Base-by-base conservation (phyloP, 2,888 invertebrate genomes). In the Papilio elwesi region DNA sequence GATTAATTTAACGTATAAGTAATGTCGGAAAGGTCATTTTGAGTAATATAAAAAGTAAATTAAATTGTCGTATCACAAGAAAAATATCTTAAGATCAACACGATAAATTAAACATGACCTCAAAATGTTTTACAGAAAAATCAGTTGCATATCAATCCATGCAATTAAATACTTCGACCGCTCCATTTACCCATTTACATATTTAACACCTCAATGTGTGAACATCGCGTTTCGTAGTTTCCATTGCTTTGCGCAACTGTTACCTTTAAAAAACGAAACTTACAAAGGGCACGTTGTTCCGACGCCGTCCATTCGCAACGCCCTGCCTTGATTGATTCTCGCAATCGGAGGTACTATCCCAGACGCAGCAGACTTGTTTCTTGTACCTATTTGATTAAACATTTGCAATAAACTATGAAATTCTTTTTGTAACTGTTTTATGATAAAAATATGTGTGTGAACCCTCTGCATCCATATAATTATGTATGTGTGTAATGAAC, bases 101-200 rank as follows among this genome's bases (percentile, higher is more conserved):
- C 53, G 71, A 65, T 69, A 65, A 69, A 49, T 10, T 38, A 69
- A 70, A 52, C 69, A 52, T 70, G 73, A 67, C 62, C 68, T 51
- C 26, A 69, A 69, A 69, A 72, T 16, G 26, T 78, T 74, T 66
- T 68, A 83, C 81, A 80, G 81, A 55, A 79, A 81, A 66, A 48
- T 66, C 66, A 13, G 73, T 81, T 83, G 83, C 84, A 83, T 86
- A 88, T 90, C 88, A 90, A 90, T 90, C 88, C 87, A 82, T 76
- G 83, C 85, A 89, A 90, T 90, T 88, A 89, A 83, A 59, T 52
- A n/a, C 70, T 63, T 80, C 69, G 67, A 75, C 71, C 81, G 87
- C 87, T 85, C 89, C 85, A 88, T 83, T 88, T 88, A 87, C 89
- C 87, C 82, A 87, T 90, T 90, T 89, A 88, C 88, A 87, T 83